Percentiles rank a stretch among this genome's conserved stretches.
Evolutionary conservation across 2,113 vertebrate genomes (phyloP).

Genomic region (Notarius lentiginosus): DNA sequence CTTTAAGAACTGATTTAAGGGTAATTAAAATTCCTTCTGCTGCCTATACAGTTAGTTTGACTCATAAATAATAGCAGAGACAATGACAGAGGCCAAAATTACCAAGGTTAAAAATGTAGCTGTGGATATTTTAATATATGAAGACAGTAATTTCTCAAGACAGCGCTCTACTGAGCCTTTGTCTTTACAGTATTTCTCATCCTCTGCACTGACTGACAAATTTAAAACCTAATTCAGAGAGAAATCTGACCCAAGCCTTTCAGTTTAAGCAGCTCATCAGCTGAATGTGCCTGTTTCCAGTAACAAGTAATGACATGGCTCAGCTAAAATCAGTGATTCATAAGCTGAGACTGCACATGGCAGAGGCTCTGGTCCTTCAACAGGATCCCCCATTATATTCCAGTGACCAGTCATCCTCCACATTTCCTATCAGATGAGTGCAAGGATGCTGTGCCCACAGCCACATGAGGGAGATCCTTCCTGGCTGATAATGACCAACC

Average conservation of each 20-base stretch:
- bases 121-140: background rate
- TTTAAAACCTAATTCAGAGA: background rate
- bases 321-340: background rate
- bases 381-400: background rate
- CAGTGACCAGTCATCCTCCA: background rate
- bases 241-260: background rate
- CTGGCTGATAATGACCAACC: background rate
- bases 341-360: background rate
- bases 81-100: background rate
- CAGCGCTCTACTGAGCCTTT: background rate
- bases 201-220: background rate
- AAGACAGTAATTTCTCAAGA: background rate
- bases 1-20: background rate
- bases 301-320: background rate
- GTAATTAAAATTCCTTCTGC: slow-evolving; percentile 1
- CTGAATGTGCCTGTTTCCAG: background rate
- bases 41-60: background rate
- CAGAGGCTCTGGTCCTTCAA: background rate
- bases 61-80: background rate
- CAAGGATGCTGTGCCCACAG: background rate
- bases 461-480: background rate
- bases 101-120: background rate
- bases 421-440: background rate
- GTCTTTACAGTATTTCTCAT: background rate
- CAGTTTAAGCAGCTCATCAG: background rate